phyloP scores from a whole-genome alignment of 2,113 vertebrate species.

The Todiramphus chloris region DNA sequence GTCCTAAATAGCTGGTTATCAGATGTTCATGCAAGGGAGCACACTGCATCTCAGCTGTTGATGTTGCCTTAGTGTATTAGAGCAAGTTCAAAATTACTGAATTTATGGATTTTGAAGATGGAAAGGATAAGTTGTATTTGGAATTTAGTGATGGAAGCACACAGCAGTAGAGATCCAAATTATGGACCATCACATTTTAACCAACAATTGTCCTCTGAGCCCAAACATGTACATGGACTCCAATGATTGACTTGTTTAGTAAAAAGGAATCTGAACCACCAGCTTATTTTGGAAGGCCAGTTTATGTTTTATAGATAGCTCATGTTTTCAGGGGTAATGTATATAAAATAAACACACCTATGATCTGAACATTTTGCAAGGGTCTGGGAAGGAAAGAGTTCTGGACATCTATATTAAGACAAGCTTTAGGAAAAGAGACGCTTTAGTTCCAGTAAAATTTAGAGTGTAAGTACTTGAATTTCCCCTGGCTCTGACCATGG shows the following conservation, averaged over 20 bases:
- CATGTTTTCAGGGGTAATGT: not conserved
- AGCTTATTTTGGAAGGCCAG: not conserved
- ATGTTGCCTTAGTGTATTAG: not conserved
- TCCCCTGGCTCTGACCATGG: fast-evolving
- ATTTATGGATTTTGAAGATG: not conserved
- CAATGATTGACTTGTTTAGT: not conserved
- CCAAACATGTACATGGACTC: not conserved
- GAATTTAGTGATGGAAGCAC: not conserved
- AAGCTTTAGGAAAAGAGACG: not conserved
- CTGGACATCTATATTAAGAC: not conserved
- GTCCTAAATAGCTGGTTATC: not conserved
- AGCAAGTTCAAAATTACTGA: not conserved
- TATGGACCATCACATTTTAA: not conserved
- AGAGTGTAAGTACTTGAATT: not conserved
- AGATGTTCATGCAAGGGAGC: not conserved
- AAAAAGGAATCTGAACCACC: not conserved
- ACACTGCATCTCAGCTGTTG: not conserved
- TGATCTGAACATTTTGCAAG: not conserved
- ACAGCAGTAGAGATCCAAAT: not conserved
- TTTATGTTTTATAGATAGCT: not conserved
- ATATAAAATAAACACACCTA: not conserved
- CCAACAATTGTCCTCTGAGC: not conserved
- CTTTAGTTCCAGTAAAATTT: not conserved
- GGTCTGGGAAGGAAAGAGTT: not conserved
- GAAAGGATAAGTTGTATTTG: not conserved